A percentile compares a stretch with the other conserved stretches of the same genome.
These are phyloP conservation scores for Meloidogyne chitwoodi DNA, from an alignment of 1,140 invertebrate genomes.

Conservation along the genomic window DNA sequence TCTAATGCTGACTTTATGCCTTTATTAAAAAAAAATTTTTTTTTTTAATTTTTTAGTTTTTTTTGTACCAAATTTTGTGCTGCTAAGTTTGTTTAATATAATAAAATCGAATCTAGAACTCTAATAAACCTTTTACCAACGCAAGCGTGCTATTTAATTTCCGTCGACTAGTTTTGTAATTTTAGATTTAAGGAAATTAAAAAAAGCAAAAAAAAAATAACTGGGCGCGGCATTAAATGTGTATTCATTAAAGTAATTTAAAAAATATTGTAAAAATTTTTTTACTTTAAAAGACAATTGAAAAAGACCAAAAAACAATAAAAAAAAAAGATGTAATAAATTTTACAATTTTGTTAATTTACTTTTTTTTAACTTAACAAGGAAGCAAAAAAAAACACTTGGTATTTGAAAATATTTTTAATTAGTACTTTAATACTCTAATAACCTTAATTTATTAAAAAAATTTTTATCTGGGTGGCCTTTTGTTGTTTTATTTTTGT, in stretches of 20 bases:
- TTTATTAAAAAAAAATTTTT: no score
- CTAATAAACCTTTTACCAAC: no score
- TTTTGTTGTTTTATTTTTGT: neutral
- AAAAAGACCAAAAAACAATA: neutral
- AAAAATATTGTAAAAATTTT: neutral
- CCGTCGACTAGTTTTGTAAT: neutral
- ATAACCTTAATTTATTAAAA: neutral
- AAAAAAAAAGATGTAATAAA: neutral
- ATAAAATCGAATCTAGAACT: no score
- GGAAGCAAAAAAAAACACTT: neutral
- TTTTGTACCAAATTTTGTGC: no score
- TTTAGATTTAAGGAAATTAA: neutral
- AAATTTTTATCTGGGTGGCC: neutral
- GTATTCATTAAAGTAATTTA: neutral
- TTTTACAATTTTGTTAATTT: neutral
- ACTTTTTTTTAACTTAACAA: neutral
- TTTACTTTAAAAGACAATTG: neutral
- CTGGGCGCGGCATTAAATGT: no score
- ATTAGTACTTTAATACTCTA: neutral
- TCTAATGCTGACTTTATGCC: no score
- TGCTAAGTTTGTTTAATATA: no score
- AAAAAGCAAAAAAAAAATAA: neutral
- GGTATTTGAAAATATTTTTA: neutral
- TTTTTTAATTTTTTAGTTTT: no score
- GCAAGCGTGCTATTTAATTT: neutral